phyloP scores from a whole-genome alignment of 2,113 vertebrate species.

The Erinaceus europaeus region DNA sequence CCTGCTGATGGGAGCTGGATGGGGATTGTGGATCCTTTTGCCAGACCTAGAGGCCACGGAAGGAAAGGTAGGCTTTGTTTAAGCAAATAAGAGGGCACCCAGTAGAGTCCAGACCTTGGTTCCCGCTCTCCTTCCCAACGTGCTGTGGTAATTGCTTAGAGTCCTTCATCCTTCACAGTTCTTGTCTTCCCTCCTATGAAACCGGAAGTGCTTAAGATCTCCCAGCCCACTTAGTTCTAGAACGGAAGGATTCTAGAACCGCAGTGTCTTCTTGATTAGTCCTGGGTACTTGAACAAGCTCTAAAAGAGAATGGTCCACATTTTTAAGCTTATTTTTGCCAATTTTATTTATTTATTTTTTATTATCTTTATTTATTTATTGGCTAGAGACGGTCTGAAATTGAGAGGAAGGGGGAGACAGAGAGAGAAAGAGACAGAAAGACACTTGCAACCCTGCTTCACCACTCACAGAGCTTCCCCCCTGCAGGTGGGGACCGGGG shows the following conservation, averaged over 20 bases:
- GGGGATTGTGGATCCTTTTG: slow-evolving; percentile 83
- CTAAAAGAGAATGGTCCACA: too few species aligned
- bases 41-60: slow-evolving; percentile 82
- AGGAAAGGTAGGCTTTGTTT: slow-evolving; percentile 86
- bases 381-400: too few species aligned
- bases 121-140: rapidly evolving
- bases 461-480: too few species aligned
- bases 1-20: slow-evolving; percentile 90
- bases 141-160: neutral
- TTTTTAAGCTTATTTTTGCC: too few species aligned
- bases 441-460: too few species aligned
- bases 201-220: neutral
- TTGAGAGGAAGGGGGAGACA: too few species aligned
- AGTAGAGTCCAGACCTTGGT: rapidly evolving
- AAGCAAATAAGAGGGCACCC: neutral
- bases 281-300: too few species aligned
- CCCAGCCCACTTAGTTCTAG: neutral
- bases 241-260: neutral
- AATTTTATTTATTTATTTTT: too few species aligned
- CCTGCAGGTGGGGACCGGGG: too few species aligned
- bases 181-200: neutral
- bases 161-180: neutral
- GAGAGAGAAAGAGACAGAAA: too few species aligned
- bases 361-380: too few species aligned
- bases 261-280: too few species aligned